phyloP scores from a whole-genome alignment of 2,888 invertebrate genomes.

The Phoenoteleia sp. region DNA sequence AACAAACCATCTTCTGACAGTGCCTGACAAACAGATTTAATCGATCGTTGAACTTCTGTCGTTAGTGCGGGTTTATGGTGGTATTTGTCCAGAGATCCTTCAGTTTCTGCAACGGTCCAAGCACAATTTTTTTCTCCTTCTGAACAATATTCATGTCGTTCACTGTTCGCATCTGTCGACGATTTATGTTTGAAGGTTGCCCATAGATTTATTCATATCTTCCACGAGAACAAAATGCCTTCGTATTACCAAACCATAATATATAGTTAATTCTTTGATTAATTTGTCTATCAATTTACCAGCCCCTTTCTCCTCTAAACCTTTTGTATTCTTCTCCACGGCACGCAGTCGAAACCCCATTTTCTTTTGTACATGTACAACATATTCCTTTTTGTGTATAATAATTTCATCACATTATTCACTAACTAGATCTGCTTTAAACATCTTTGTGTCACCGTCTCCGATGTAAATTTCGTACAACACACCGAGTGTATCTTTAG shows the following conservation, averaged over 20 bases:
- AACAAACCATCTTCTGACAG: background rate
- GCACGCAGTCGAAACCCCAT: constrained; percentile 13
- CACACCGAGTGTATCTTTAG: constrained; percentile 40
- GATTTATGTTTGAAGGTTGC: constrained; percentile 64
- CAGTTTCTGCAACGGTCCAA: constrained; percentile 72
- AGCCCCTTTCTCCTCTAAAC: constrained; percentile 41
- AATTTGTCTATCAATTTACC: constrained; percentile 73
- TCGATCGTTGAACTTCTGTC: constrained; percentile 5
- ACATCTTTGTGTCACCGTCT: constrained; percentile 55
- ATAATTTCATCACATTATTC: constrained; percentile 48
- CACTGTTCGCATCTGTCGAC: constrained; percentile 74
- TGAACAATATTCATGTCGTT: constrained; percentile 76
- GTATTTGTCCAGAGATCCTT: constrained; percentile 9
- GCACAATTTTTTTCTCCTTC: constrained; percentile 71
- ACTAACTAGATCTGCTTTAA: background rate
- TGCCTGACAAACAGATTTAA: constrained; percentile 39
- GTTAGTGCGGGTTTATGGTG: constrained; percentile 20
- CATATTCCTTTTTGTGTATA: constrained; percentile 67
- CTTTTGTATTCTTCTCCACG: constrained; percentile 35
- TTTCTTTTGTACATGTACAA: constrained; percentile 32
- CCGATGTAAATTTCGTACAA: constrained; percentile 57
- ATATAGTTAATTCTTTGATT: too few species aligned
- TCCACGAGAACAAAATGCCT: constrained; percentile 70
- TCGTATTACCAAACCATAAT: constrained; percentile 77
- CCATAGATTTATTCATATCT: constrained; percentile 73